Evolutionary conservation across 1,140 invertebrate genomes (phyloP), one percentile per base, ranked within the genome.

Genomic region (Cotesia glomerata): DNA sequence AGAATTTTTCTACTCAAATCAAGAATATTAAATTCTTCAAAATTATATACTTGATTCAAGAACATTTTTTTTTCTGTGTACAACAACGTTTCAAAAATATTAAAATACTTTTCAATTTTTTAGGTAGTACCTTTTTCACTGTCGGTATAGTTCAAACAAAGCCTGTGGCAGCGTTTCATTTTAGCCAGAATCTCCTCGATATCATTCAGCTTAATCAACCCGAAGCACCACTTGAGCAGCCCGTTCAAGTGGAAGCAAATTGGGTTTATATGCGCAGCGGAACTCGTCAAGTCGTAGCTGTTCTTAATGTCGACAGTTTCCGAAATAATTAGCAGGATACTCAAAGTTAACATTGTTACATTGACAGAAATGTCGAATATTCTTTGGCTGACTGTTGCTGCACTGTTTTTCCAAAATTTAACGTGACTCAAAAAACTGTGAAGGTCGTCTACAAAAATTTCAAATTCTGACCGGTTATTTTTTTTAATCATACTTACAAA

Each of bases 151-250:
- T 52, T 70, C 65, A 74, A 62, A 54, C 71, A 74, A 16, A 77
- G 35, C n/a, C 71, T 45, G 35, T 81, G 76, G 45, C 78, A 81
- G 8, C 62, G 64, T 58, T 76, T 45, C 34, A 81, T 72, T 13
- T 39, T 75, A 32, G 11, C 49, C 7, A 77, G 49, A 1, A 81
- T 16, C 13, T 72, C n/a, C 4, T 73, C 54, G 4, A 81, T 68
- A 4, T 69, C 32, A 9, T 34, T 59, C 13, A 59, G 34, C 14
- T 68, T 74, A 26, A 35, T 61, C 52, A 78, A 73, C 14, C 71
- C 77, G 52, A 76, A 79, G 18, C 64, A 70, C 77, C 78, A 81
- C 69, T 81, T 81, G n/a, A 78, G 11, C 7, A 77, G 52, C 3
- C 77, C 77, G 7, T 52, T 56, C 1, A 49, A 18, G 4, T 79